Conservation (phyloP, 2,113 vertebrate species). For the Bos indicus region DNA sequence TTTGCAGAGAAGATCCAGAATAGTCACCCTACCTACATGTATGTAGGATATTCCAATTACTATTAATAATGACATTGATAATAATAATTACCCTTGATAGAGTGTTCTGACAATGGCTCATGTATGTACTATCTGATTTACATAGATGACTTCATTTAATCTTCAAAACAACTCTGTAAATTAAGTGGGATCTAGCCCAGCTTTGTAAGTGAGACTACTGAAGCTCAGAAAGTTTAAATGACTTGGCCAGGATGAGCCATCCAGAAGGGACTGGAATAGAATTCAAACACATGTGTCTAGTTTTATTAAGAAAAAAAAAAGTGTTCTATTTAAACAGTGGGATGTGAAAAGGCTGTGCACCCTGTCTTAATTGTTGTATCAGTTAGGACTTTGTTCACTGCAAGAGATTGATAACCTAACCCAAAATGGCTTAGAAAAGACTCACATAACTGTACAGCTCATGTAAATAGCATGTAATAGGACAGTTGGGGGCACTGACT, state of each 20-base stretch:
- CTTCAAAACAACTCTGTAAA: neutral
- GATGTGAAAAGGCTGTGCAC: rapidly evolving
- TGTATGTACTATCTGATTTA: neutral
- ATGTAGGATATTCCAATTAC: neutral
- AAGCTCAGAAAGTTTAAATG: neutral
- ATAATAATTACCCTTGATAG: neutral
- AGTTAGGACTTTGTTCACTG: neutral
- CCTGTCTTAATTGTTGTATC: no score
- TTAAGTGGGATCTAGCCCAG: neutral
- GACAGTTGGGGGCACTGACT: rapidly evolving
- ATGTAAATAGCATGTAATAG: neutral
- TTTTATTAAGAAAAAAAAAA: neutral
- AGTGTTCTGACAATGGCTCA: neutral
- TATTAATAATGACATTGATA: no score
- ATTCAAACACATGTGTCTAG: neutral
- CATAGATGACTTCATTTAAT: neutral
- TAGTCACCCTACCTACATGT: no score
- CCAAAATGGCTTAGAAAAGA: neutral
- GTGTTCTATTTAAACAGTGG: neutral
- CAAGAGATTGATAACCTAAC: neutral
- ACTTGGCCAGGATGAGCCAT: neutral
- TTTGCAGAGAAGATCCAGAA: neutral
- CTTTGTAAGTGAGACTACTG: neutral
- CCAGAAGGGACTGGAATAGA: neutral
- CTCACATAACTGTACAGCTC: no score